Percentiles rank a stretch among this genome's conserved stretches.
These are phyloP conservation scores for Spodoptera picta DNA, from an alignment of 2,888 invertebrate species.

Conservation along the genomic window DNA sequence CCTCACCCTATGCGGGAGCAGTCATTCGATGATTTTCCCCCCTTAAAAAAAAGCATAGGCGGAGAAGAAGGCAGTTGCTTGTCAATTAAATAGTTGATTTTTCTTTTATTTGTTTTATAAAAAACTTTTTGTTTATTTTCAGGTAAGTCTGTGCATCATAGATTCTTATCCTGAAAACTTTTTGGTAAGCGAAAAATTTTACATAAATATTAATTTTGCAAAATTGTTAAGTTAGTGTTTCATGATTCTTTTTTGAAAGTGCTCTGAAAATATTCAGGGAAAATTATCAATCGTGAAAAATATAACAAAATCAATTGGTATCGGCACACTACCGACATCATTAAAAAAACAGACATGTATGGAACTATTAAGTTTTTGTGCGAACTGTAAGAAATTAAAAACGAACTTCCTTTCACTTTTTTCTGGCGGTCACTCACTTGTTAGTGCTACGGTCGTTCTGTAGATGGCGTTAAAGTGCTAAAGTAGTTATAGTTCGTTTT, in stretches of 20 bases:
- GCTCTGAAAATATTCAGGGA: too few species aligned
- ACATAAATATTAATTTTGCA: too few species aligned
- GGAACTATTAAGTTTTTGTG: slow-evolving; percentile 40
- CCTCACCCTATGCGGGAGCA: too few species aligned
- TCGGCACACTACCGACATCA: slow-evolving; percentile 44
- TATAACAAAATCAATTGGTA: too few species aligned
- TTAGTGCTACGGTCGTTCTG: slow-evolving; percentile 17
- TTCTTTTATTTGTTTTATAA: neutral
- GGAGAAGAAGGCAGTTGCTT: too few species aligned
- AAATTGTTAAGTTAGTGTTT: too few species aligned
- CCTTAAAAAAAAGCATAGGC: too few species aligned
- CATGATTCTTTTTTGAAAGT: too few species aligned
- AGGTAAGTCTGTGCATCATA: slow-evolving; percentile 32
- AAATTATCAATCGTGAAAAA: too few species aligned
- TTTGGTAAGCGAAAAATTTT: slow-evolving; percentile 22
- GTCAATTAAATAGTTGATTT: too few species aligned
- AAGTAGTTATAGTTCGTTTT: neutral
- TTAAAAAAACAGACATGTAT: slow-evolving; percentile 10
- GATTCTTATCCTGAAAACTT: neutral
- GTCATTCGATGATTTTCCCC: too few species aligned
- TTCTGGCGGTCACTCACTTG: slow-evolving; percentile 30
- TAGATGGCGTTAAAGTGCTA: slow-evolving; percentile 50
- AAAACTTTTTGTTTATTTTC: slow-evolving; percentile 3
- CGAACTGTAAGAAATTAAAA: slow-evolving; percentile 29
- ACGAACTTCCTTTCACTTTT: slow-evolving; percentile 53